Percentiles rank a stretch among this genome's conserved stretches.
Evolutionary conservation across 2,888 invertebrate species (phyloP).

Genomic region (Dioctria linearis): DNA sequence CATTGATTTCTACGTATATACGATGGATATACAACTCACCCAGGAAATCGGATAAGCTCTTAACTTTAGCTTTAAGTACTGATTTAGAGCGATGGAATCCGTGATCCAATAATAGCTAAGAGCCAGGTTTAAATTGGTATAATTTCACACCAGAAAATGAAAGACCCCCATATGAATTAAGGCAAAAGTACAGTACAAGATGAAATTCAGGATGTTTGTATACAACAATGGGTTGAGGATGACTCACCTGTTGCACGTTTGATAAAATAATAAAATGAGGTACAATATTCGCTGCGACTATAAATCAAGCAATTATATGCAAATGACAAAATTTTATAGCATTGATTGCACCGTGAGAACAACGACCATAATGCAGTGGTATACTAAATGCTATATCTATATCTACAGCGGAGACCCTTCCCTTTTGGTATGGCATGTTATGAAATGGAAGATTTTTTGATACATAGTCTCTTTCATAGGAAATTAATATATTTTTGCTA

Average conservation of each 20-base stretch:
- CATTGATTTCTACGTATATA: background rate
- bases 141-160: background rate
- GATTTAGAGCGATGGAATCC: constrained; percentile 3
- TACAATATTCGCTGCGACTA: constrained; percentile 12
- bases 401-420: no score
- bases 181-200: no score
- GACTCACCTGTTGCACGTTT: constrained; percentile 22
- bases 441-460: no score
- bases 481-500: no score
- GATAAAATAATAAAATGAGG: constrained; percentile 16
- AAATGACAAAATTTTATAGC: constrained; percentile 14
- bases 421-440: no score
- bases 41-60: constrained; percentile 16
- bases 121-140: background rate
- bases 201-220: no score
- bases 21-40: background rate
- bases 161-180: background rate
- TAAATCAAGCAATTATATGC: constrained; percentile 34
- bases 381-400: no score
- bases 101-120: constrained; percentile 7
- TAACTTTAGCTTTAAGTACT: background rate
- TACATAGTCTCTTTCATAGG: no score
- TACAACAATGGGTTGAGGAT: no score
- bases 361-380: background rate
- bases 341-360: background rate